phyloP scores from a whole-genome alignment of 1,140 invertebrate genomes.

The Heliothis virescens region DNA sequence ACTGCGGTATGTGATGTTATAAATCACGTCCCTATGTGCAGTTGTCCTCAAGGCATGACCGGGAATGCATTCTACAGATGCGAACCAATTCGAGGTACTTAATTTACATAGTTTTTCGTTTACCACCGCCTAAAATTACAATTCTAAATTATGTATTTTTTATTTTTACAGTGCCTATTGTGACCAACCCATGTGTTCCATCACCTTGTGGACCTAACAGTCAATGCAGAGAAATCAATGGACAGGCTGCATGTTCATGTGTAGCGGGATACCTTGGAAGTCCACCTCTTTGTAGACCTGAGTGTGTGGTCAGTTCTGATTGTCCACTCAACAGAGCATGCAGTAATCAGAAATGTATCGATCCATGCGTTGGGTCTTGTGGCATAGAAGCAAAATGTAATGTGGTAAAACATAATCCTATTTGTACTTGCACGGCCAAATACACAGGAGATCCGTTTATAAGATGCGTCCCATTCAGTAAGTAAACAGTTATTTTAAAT shows the following conservation, averaged over 20 bases:
- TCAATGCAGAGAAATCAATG: constrained; percentile 88
- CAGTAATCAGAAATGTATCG: constrained; percentile 88
- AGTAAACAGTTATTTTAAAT: constrained; percentile 60
- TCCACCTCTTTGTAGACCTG: constrained; percentile 88
- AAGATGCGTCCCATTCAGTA: constrained; percentile 87
- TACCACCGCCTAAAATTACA: background rate
- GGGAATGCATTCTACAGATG: constrained; percentile 89
- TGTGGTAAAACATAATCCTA: constrained; percentile 89
- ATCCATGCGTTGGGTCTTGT: constrained; percentile 89
- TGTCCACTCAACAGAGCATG: constrained; percentile 87
- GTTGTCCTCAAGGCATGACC: constrained; percentile 88
- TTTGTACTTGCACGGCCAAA: constrained; percentile 88
- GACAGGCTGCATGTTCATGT: constrained; percentile 88
- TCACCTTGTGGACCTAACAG: constrained; percentile 88
- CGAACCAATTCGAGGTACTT: constrained; percentile 74
- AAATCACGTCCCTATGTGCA: constrained; percentile 90
- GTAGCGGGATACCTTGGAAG: constrained; percentile 88
- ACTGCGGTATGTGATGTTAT: constrained; percentile 90
- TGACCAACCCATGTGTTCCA: constrained; percentile 86
- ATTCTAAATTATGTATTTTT: background rate
- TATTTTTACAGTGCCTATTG: constrained; percentile 67
- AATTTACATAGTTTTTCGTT: background rate
- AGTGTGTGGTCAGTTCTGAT: constrained; percentile 87
- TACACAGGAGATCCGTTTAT: constrained; percentile 89
- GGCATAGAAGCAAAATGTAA: constrained; percentile 88